These are phyloP conservation scores for Blastomussa wellsi DNA, from an alignment of 92 coral and sea anemone genomes.

Conservation along the genomic window DNA sequence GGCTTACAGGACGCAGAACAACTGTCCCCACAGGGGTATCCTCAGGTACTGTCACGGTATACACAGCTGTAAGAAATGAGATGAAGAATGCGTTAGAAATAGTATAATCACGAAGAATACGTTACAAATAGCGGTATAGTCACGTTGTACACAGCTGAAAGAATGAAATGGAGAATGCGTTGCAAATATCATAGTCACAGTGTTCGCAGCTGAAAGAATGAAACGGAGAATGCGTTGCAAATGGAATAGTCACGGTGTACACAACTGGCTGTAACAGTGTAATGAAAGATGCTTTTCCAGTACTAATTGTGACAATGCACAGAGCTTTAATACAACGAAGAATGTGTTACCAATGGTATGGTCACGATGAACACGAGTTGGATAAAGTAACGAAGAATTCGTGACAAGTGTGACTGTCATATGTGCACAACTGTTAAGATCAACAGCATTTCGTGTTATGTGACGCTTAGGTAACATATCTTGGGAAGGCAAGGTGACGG, in stretches of 20 bases:
- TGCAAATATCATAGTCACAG: constrained; percentile 7
- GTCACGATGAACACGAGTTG: not conserved
- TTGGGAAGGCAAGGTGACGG: no score
- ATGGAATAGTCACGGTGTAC: constrained; percentile 7
- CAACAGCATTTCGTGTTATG: not conserved
- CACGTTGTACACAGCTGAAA: constrained; percentile 52
- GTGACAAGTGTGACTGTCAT: no score
- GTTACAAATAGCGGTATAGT: constrained; percentile 19
- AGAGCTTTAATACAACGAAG: constrained; percentile 18
- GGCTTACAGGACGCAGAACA: constrained; percentile 68
- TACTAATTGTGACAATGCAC: constrained; percentile 45
- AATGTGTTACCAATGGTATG: not conserved
- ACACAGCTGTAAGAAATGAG: constrained; percentile 44
- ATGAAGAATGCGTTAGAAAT: not conserved
- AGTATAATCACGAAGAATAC: constrained; percentile 1
- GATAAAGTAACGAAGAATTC: not conserved
- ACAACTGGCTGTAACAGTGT: no score
- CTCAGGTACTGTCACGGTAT: constrained; percentile 72
- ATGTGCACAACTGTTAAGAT: no score
- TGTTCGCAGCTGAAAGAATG: constrained; percentile 41
- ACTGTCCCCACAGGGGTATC: constrained; percentile 68
- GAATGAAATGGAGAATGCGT: not conserved
- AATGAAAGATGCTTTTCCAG: no score
- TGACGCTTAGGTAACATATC: not conserved
- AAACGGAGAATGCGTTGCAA: not conserved